Evolutionary conservation across 1,140 invertebrate species (phyloP).

Genomic region (Mizuhopecten yessoensis): DNA sequence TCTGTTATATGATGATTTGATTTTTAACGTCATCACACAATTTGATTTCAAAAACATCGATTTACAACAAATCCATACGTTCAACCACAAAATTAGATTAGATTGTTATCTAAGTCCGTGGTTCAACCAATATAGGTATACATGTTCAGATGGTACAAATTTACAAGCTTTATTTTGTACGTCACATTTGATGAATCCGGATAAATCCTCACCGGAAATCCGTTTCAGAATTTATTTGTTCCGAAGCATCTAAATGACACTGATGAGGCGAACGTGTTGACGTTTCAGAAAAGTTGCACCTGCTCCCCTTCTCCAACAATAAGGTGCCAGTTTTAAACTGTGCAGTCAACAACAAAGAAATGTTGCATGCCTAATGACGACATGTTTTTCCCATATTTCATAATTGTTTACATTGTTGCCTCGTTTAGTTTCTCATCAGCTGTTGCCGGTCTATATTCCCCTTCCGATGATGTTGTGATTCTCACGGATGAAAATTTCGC

Average conservation of each 20-base stretch:
- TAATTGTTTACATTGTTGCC: constrained; percentile 22
- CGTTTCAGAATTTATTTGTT: neutral
- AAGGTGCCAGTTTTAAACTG: too few relatives aligned
- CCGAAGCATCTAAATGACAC: neutral
- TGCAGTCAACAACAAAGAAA: neutral
- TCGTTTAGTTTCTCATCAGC: neutral
- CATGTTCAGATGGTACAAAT: too few relatives aligned
- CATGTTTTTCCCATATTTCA: neutral
- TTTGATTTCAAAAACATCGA: too few relatives aligned
- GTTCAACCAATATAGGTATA: too few relatives aligned
- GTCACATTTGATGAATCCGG: neutral
- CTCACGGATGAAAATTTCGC: constrained; percentile 65
- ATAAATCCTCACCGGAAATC: neutral
- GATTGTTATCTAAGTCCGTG: too few relatives aligned
- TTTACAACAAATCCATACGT: too few relatives aligned
- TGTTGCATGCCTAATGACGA: neutral
- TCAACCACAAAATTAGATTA: too few relatives aligned
- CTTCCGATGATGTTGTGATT: constrained; percentile 67
- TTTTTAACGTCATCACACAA: too few relatives aligned
- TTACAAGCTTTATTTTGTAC: too few relatives aligned
- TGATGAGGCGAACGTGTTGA: constrained; percentile 21
- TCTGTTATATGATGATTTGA: too few relatives aligned
- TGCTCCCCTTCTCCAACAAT: neutral
- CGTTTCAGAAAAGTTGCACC: neutral
- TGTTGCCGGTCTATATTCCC: constrained; percentile 63